A percentile compares a stretch with the other conserved stretches of the same genome.
Conservation (phyloP, 2,797 vertebrate genomes). For the Pteropus rufus region DNA sequence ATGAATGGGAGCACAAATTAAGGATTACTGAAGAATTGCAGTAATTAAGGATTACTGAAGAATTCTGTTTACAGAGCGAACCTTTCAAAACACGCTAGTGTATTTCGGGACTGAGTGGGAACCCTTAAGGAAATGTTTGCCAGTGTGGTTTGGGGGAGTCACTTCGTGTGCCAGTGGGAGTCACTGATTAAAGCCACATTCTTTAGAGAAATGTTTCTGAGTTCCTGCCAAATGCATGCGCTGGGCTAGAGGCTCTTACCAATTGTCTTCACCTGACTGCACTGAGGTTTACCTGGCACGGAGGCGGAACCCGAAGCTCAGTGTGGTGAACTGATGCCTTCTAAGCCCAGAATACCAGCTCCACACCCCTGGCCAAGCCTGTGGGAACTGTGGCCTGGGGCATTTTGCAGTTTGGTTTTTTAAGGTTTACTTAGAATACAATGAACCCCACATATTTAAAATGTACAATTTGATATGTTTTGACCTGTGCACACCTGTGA, state of each 20-base stretch:
- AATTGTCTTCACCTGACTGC: background rate
- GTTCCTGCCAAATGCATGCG: background rate
- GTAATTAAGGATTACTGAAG: background rate
- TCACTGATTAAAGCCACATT: constrained; percentile 47
- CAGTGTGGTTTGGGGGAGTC: constrained; percentile 35
- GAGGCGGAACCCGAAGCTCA: background rate
- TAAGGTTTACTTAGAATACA: background rate
- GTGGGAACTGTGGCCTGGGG: background rate
- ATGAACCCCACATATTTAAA: background rate
- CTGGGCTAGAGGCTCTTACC: background rate
- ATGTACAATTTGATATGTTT: background rate
- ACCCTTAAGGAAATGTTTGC: constrained; percentile 28
- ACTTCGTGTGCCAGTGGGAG: background rate
- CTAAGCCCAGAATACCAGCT: background rate
- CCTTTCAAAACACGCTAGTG: constrained; percentile 5
- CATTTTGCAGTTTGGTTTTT: background rate
- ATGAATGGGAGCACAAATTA: background rate
- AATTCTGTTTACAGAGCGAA: constrained; percentile 36
- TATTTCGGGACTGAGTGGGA: background rate
- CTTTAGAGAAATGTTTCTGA: background rate
- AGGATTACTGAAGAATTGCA: background rate
- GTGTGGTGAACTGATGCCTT: background rate
- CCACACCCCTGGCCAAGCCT: background rate
- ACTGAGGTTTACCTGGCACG: background rate
- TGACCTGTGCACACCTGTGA: background rate